A percentile compares a stretch with the other conserved stretches of the same genome.
Evolutionary conservation across 2,797 vertebrate genomes (phyloP).

Genomic region (Selene dorsalis): DNA sequence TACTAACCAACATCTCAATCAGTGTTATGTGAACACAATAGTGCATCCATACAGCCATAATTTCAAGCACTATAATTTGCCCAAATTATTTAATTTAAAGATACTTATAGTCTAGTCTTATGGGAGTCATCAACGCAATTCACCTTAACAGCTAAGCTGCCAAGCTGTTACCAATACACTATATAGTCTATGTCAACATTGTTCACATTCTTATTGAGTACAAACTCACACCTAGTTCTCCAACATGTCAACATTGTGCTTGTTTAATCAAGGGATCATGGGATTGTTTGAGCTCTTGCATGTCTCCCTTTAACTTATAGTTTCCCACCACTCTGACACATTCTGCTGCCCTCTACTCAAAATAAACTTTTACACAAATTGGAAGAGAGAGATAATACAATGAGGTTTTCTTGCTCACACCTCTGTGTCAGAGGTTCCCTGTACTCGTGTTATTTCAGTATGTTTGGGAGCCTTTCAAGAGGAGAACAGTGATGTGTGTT

Average conservation of each 20-base stretch:
- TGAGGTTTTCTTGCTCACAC: slow-evolving; percentile 32
- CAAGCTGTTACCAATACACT: not conserved
- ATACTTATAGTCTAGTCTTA: too few species aligned
- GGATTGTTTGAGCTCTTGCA: not conserved
- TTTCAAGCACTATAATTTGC: not conserved
- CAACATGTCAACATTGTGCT: slow-evolving; percentile 10
- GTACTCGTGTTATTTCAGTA: slow-evolving; percentile 13
- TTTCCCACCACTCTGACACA: slow-evolving; percentile 19
- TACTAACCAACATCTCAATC: not conserved
- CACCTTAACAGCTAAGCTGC: not conserved
- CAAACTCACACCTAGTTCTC: not conserved
- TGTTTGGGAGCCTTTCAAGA: not conserved
- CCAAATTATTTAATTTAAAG: not conserved
- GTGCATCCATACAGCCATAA: not conserved
- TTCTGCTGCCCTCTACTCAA: slow-evolving; percentile 25
- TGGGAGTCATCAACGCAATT: not conserved
- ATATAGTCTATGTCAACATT: not conserved
- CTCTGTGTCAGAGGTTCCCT: slow-evolving; percentile 16
- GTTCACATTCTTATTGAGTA: not conserved
- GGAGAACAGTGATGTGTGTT: slow-evolving; percentile 12
- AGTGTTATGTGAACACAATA: not conserved
- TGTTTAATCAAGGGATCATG: not conserved
- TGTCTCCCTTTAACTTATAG: not conserved
- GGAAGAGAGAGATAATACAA: slow-evolving; percentile 7
- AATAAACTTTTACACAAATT: slow-evolving; percentile 1